phyloP scores from a whole-genome alignment of 2,113 vertebrate genomes.

The Leuciscus idus region DNA sequence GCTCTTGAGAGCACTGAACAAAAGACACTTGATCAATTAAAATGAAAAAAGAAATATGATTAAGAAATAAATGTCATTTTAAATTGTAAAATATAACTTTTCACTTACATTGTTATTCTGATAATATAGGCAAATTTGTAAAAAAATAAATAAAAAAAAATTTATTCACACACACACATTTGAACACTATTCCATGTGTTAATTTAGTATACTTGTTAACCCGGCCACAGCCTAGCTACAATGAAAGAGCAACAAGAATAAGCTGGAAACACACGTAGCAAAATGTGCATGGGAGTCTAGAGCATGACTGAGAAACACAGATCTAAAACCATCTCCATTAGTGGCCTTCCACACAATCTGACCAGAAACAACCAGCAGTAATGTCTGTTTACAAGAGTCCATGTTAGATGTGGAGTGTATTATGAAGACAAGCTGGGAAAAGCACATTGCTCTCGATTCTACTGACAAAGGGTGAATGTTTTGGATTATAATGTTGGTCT shows the following conservation, averaged over 20 bases:
- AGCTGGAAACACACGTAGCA: background rate
- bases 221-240: too few species aligned
- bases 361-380: constrained; percentile 3
- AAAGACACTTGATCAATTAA: background rate
- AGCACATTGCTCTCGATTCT: background rate
- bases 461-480: constrained; percentile 8
- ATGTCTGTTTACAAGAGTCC: background rate
- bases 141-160: background rate
- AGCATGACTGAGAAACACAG: background rate
- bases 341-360: background rate
- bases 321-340: background rate
- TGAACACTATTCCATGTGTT: too few species aligned
- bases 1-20: background rate
- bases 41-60: background rate
- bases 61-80: too few species aligned
- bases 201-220: too few species aligned
- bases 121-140: background rate
- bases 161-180: background rate
- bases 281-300: background rate
- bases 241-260: background rate
- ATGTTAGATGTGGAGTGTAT: background rate
- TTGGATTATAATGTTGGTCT: constrained; percentile 27
- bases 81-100: background rate
- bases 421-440: constrained; percentile 8
- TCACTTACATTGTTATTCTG: background rate